Conservation (phyloP, 2,888 invertebrate species). For the Drosophila hamatofila region DNA sequence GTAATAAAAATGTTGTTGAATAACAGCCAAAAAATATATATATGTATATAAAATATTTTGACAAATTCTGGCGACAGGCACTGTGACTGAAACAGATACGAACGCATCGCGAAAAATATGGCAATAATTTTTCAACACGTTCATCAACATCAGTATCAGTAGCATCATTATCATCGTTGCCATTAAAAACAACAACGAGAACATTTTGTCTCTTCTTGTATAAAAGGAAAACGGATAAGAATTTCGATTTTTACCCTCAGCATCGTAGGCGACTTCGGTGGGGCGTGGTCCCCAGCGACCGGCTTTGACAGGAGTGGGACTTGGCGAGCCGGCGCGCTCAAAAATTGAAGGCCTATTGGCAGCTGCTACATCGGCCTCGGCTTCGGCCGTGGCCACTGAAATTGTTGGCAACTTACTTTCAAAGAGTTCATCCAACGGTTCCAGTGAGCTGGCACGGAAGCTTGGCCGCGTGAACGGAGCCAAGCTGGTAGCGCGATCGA, state of each 20-base stretch:
- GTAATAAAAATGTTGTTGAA: constrained; percentile 49
- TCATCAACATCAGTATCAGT: constrained; percentile 31
- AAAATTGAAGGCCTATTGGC: constrained; percentile 71
- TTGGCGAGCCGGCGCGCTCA: constrained; percentile 88
- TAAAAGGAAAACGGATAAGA: constrained; percentile 53
- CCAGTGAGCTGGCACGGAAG: constrained; percentile 84
- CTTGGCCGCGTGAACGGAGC: constrained; percentile 79
- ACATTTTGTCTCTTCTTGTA: constrained; percentile 69
- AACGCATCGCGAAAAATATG: constrained; percentile 66
- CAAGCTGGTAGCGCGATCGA: constrained; percentile 83
- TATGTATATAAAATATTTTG: constrained; percentile 47
- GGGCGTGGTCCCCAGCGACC: constrained; percentile 90
- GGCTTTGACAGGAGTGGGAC: constrained; percentile 89
- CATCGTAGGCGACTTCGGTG: constrained; percentile 90
- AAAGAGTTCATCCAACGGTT: constrained; percentile 84
- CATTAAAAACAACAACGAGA: constrained; percentile 60
- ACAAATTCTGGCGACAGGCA: constrained; percentile 52
- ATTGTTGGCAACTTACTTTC: constrained; percentile 82
- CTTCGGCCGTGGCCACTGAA: constrained; percentile 61
- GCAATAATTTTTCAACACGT: constrained; percentile 66
- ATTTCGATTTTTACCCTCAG: constrained; percentile 88
- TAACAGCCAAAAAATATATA: constrained; percentile 53
- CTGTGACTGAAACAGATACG: constrained; percentile 31
- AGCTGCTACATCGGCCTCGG: constrained; percentile 35
- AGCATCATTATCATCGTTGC: constrained; percentile 39